A percentile compares a stretch with the other conserved stretches of the same genome.
Evolutionary conservation across 2,888 invertebrate genomes (phyloP).

Genomic region (Phoenoteleia sp.): DNA sequence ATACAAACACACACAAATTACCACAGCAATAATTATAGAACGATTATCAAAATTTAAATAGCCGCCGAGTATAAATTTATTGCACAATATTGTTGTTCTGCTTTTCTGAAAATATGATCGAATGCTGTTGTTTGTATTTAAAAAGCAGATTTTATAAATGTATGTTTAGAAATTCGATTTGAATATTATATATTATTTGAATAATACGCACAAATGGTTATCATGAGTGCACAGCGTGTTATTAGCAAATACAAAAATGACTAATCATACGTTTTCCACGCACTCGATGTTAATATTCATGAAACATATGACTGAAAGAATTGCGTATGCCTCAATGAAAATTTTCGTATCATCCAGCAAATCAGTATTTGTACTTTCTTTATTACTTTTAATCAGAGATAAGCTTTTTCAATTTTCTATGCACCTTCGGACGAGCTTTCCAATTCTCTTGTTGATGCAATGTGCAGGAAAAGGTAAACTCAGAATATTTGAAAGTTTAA

Average conservation of each 20-base stretch:
- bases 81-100: too few relatives aligned
- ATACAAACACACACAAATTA: too few relatives aligned
- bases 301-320: background rate
- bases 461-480: constrained; percentile 64
- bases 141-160: too few relatives aligned
- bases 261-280: constrained; percentile 35
- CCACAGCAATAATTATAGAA: too few relatives aligned
- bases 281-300: constrained; percentile 45
- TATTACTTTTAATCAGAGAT: constrained; percentile 54
- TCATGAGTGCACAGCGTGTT: background rate
- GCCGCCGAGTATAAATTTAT: too few relatives aligned
- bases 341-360: constrained; percentile 22
- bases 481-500: constrained; percentile 77
- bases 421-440: constrained; percentile 50
- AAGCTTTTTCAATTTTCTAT: constrained; percentile 63
- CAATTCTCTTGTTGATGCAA: constrained; percentile 47
- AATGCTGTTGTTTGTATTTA: too few relatives aligned
- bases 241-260: constrained; percentile 45
- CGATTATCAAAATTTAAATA: too few relatives aligned
- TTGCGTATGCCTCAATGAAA: background rate
- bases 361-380: constrained; percentile 42
- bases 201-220: constrained; percentile 7
- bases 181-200: constrained; percentile 47
- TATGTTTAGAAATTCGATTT: too few relatives aligned
- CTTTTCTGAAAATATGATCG: too few relatives aligned